Evolutionary conservation across 2,888 invertebrate genomes (phyloP).

Genomic region (Orchestes rusci): DNA sequence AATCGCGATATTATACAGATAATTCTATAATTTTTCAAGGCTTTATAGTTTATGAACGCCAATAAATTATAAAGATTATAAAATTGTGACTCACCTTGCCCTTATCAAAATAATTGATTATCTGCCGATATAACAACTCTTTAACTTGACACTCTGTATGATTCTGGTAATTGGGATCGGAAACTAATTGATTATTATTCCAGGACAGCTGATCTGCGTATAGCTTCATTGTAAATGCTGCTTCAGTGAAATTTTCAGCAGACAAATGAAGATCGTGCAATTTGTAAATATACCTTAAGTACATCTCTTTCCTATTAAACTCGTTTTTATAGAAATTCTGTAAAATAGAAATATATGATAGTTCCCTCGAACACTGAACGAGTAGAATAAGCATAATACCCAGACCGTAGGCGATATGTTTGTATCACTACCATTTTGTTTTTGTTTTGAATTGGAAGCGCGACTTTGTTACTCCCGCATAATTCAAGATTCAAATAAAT

Average conservation of each 20-base stretch:
- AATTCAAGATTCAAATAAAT: too few species aligned
- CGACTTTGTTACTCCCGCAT: too few species aligned
- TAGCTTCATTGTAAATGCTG: conserved; percentile 88
- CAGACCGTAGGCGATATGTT: too few species aligned
- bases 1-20: too few species aligned
- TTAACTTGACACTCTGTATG: conserved; percentile 86
- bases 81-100: conserved; percentile 73
- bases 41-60: too few species aligned
- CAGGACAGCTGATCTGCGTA: conserved; percentile 87
- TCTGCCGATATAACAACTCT: conserved; percentile 80
- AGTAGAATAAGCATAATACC: too few species aligned
- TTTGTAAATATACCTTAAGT: conserved; percentile 90
- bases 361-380: neutral
- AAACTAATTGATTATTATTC: conserved; percentile 61
- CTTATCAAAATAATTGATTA: conserved; percentile 86
- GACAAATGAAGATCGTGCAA: conserved; percentile 85
- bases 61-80: conserved; percentile 6
- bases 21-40: too few species aligned
- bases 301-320: conserved; percentile 93
- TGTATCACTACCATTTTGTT: too few species aligned
- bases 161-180: conserved; percentile 64
- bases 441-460: too few species aligned
- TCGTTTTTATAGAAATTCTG: conserved; percentile 96
- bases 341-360: conserved; percentile 26
- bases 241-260: conserved; percentile 90